Evolutionary conservation across 2,888 invertebrate genomes (phyloP).

Genomic region (Muscina levida): DNA sequence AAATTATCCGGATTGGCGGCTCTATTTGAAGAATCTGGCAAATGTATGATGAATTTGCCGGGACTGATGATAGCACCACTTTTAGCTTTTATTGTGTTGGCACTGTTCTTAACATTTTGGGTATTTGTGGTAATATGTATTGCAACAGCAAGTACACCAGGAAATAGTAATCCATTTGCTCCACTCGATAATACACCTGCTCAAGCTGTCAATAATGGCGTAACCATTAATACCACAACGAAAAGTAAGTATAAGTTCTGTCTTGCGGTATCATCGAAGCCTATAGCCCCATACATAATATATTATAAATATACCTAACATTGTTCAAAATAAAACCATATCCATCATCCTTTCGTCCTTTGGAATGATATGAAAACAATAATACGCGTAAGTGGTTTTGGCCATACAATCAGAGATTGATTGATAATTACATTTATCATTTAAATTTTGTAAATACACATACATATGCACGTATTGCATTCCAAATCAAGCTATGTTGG

Average conservation of each 20-base stretch:
- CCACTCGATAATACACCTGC: slow-evolving; percentile 72
- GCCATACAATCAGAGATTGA: too few species aligned
- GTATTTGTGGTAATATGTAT: slow-evolving; percentile 88
- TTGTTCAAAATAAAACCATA: slow-evolving; percentile 19
- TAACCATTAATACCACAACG: slow-evolving; percentile 59
- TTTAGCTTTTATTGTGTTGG: slow-evolving; percentile 89
- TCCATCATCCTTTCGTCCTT: slow-evolving; percentile 22
- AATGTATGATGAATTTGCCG: slow-evolving; percentile 91
- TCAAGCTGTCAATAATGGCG: slow-evolving; percentile 64
- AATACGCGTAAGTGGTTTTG: slow-evolving; percentile 59
- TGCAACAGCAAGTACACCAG: slow-evolving; percentile 90
- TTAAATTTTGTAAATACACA: slow-evolving; percentile 24
- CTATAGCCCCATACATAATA: background rate
- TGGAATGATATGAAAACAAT: slow-evolving; percentile 38
- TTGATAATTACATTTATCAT: too few species aligned
- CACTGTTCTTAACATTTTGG: slow-evolving; percentile 92
- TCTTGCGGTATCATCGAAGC: too few species aligned
- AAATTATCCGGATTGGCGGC: slow-evolving; percentile 90
- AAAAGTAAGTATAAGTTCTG: slow-evolving; percentile 50
- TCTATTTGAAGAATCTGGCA: slow-evolving; percentile 93
- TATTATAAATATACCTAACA: slow-evolving; percentile 33
- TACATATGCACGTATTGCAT: background rate
- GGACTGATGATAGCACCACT: slow-evolving; percentile 91
- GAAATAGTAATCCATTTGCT: slow-evolving; percentile 80
- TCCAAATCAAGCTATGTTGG: background rate